Conservation (phyloP, 1,140 invertebrate species). For the Meloidogyne hapla region DNA sequence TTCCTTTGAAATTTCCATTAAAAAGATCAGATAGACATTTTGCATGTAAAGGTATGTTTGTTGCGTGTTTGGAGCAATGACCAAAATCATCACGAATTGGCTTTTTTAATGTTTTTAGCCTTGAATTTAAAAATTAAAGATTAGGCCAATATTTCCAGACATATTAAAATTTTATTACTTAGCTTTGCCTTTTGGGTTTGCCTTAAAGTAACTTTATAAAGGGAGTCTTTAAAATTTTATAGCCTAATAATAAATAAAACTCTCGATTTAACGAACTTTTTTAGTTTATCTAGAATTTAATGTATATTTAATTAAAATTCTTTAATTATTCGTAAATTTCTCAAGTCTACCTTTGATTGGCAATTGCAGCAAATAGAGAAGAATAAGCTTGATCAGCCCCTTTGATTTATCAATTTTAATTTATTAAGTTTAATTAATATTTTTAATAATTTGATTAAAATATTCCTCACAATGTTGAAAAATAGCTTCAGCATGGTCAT, state of each 20-base stretch:
- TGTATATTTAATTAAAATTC: background rate
- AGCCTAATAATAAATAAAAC: too few relatives aligned
- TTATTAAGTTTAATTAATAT: too few relatives aligned
- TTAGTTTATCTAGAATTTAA: too few relatives aligned
- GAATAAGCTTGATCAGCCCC: slow-evolving; percentile 26
- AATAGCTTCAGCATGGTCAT: slow-evolving; percentile 25
- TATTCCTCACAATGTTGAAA: slow-evolving; percentile 21
- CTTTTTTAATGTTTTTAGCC: slow-evolving; percentile 33
- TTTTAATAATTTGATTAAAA: background rate
- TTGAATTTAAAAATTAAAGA: too few relatives aligned
- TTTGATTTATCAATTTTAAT: too few relatives aligned
- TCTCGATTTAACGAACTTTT: too few relatives aligned
- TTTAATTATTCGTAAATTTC: background rate
- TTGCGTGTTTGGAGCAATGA: slow-evolving; percentile 31
- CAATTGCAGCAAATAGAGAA: slow-evolving; percentile 18
- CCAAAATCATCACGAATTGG: slow-evolving; percentile 33
- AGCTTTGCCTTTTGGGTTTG: too few relatives aligned
- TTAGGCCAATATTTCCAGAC: too few relatives aligned
- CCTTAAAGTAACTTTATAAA: too few relatives aligned
- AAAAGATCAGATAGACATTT: slow-evolving; percentile 38
- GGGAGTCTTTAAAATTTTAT: too few relatives aligned
- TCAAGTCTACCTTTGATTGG: slow-evolving; percentile 18
- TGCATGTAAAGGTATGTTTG: slow-evolving; percentile 35
- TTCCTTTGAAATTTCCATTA: slow-evolving; percentile 34
- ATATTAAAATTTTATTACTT: too few relatives aligned